Percentiles rank a stretch among this genome's conserved stretches.
Conservation (phyloP, 2,113 vertebrate species). For the Cricetomys ansorgei region DNA sequence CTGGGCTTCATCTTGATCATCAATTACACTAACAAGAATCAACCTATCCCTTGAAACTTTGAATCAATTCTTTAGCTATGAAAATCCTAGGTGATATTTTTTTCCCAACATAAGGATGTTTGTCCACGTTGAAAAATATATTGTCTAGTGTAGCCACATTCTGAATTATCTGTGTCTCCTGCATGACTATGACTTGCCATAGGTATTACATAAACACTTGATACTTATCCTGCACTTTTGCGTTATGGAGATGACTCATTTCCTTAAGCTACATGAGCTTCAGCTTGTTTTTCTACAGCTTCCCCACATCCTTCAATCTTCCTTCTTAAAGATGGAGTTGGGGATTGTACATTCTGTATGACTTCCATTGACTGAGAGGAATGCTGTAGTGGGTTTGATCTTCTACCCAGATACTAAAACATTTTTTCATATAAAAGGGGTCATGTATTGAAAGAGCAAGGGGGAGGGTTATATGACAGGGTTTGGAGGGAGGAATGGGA, state of each 20-base stretch:
- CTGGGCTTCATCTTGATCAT: no score
- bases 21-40: no score
- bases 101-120: no score
- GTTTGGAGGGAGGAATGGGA: no score
- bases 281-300: neutral
- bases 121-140: no score
- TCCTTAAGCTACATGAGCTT: neutral
- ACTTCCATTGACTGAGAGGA: neutral
- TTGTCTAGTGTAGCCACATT: neutral
- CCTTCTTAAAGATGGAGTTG: neutral
- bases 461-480: no score
- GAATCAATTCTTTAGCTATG: no score
- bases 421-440: neutral
- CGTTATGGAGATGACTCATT: neutral
- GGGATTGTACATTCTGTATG: neutral
- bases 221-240: neutral
- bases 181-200: neutral
- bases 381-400: neutral
- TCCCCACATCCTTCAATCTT: neutral
- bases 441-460: no score
- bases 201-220: neutral
- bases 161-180: neutral
- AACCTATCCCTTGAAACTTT: no score
- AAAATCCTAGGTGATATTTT: no score
- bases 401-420: neutral